Conservation (phyloP, 2,888 invertebrate genomes). For the Ephialtes manifestator region DNA sequence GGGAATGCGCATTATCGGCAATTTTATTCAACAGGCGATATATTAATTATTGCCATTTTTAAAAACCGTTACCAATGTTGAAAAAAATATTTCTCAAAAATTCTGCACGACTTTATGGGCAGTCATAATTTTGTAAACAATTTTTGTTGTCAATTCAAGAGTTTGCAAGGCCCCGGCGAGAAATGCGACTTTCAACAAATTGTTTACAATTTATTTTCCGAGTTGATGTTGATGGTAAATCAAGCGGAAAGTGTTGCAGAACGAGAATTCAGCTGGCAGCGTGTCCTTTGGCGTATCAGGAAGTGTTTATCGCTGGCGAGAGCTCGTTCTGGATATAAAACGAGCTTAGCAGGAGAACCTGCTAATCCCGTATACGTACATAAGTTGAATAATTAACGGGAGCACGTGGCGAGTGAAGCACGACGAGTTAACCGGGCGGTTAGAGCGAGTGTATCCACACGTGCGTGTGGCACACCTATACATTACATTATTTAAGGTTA, state of each 20-base stretch:
- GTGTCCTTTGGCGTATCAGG: slow-evolving; percentile 62
- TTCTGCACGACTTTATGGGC: neutral
- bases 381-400: slow-evolving; percentile 66
- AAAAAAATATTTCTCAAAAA: no score
- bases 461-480: slow-evolving; percentile 1
- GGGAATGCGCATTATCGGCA: no score
- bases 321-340: slow-evolving; percentile 53
- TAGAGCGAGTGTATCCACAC: neutral
- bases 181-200: neutral
- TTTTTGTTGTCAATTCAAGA: neutral
- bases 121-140: neutral
- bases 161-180: neutral
- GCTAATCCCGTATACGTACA: slow-evolving; percentile 65
- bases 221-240: slow-evolving; percentile 1
- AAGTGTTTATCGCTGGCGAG: slow-evolving; percentile 51
- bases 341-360: slow-evolving; percentile 63
- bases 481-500: slow-evolving; percentile 49
- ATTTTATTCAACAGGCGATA: no score
- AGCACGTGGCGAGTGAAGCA: slow-evolving; percentile 68
- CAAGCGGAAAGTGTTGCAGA: slow-evolving; percentile 25
- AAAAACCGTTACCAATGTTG: no score
- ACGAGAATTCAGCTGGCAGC: slow-evolving; percentile 6
- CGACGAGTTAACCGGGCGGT: slow-evolving; percentile 55
- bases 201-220: neutral
- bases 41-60: no score